phyloP scores from a whole-genome alignment of 2,888 invertebrate species.

The Lycophotia porphyrea region DNA sequence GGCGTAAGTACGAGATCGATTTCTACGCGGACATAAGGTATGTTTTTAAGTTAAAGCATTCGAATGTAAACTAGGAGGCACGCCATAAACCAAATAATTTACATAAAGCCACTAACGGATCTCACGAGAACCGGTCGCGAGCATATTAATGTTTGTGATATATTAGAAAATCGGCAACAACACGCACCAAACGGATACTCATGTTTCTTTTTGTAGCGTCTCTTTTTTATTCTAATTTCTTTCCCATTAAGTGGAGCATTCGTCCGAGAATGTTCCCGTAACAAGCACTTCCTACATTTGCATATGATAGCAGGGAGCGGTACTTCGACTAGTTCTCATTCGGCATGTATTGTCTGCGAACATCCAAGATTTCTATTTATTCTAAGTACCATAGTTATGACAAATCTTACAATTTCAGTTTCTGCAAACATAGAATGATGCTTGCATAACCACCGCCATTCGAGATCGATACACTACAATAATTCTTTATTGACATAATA shows the following conservation, averaged over 20 bases:
- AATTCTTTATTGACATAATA: too few species aligned
- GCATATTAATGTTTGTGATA: conserved; percentile 88
- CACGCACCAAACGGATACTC: conserved; percentile 71
- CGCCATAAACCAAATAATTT: conserved; percentile 87
- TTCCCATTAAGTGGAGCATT: conserved; percentile 75
- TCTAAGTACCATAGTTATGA: background rate
- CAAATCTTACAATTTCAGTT: background rate
- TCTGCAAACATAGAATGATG: background rate
- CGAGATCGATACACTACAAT: too few species aligned
- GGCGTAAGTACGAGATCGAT: conserved; percentile 68
- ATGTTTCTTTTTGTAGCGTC: conserved; percentile 77
- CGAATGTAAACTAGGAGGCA: conserved; percentile 87
- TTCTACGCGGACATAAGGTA: conserved; percentile 68
- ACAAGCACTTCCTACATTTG: conserved; percentile 72
- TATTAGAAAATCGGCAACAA: conserved; percentile 88
- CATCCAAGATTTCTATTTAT: conserved; percentile 17
- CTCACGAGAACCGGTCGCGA: conserved; percentile 87
- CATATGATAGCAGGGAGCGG: conserved; percentile 66
- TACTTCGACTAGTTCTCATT: conserved; percentile 20
- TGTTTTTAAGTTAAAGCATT: conserved; percentile 79
- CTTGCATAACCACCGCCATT: background rate
- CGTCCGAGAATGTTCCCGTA: conserved; percentile 70
- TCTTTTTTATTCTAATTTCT: conserved; percentile 83
- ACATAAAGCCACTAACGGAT: conserved; percentile 90
- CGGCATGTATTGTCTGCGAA: background rate